These are phyloP conservation scores for Antigone vipio DNA, from an alignment of 2,113 vertebrate genomes.

Conservation along the genomic window DNA sequence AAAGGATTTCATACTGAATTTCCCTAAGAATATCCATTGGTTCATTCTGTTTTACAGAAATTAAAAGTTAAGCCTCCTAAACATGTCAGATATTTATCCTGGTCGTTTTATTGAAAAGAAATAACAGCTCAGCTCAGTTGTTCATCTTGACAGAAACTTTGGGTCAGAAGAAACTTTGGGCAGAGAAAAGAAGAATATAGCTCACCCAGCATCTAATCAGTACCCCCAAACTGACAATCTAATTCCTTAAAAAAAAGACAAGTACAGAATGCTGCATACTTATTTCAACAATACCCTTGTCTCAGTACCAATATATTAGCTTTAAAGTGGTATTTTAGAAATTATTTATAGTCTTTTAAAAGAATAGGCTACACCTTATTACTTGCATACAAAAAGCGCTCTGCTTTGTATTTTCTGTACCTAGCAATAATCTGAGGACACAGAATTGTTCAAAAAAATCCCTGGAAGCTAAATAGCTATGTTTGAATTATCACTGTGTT, in stretches of 20 bases:
- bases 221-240: background rate
- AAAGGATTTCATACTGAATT: background rate
- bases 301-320: background rate
- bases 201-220: background rate
- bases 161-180: background rate
- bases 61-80: background rate
- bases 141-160: background rate
- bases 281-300: background rate
- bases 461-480: background rate
- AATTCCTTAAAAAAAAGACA: background rate
- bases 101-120: background rate
- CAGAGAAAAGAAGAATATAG: background rate
- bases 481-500: slow-evolving; percentile 17
- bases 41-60: background rate
- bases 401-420: background rate
- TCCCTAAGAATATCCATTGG: background rate
- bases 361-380: background rate
- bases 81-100: background rate
- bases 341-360: background rate
- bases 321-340: background rate
- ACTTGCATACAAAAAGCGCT: background rate
- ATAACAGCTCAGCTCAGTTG: background rate
- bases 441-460: background rate
- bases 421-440: background rate
- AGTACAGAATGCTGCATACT: background rate